A percentile compares a stretch with the other conserved stretches of the same genome.
Evolutionary conservation across 2,113 vertebrate species (phyloP).

Genomic region (Accipiter cooperii): DNA sequence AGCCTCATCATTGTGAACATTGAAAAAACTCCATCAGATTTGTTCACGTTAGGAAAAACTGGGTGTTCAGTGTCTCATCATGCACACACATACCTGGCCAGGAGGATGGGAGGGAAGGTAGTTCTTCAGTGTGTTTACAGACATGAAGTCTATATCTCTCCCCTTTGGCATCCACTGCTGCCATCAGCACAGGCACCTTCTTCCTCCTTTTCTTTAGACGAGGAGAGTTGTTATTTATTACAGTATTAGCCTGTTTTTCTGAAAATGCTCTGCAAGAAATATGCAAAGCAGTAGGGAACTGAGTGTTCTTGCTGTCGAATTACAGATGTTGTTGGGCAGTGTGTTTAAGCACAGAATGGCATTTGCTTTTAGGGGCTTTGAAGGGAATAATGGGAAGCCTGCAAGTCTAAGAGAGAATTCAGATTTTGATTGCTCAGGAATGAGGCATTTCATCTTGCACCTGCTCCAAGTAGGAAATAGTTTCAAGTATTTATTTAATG

Average conservation of each 20-base stretch:
- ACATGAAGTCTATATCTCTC: rapidly evolving
- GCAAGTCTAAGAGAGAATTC: not conserved
- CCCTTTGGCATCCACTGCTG: not conserved
- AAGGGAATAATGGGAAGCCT: not conserved
- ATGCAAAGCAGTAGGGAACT: not conserved
- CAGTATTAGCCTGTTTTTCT: not conserved
- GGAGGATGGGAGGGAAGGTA: not conserved
- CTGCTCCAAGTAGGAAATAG: not conserved
- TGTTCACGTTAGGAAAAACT: not conserved
- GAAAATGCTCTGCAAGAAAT: not conserved
- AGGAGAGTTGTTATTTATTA: not conserved
- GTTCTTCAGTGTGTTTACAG: not conserved
- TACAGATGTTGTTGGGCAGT: not conserved
- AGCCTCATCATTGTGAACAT: not conserved
- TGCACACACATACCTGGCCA: not conserved
- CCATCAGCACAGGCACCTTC: not conserved
- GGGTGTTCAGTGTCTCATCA: not conserved
- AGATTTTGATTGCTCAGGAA: not conserved
- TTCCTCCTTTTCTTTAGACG: not conserved
- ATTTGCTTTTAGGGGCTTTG: not conserved
- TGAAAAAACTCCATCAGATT: not conserved
- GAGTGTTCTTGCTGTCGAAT: not conserved
- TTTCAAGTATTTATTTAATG: not conserved
- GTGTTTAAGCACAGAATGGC: not conserved
- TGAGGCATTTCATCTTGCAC: not conserved